These are phyloP conservation scores for Sphecodes monilicornis DNA, from an alignment of 2,888 invertebrate genomes.

Conservation along the genomic window DNA sequence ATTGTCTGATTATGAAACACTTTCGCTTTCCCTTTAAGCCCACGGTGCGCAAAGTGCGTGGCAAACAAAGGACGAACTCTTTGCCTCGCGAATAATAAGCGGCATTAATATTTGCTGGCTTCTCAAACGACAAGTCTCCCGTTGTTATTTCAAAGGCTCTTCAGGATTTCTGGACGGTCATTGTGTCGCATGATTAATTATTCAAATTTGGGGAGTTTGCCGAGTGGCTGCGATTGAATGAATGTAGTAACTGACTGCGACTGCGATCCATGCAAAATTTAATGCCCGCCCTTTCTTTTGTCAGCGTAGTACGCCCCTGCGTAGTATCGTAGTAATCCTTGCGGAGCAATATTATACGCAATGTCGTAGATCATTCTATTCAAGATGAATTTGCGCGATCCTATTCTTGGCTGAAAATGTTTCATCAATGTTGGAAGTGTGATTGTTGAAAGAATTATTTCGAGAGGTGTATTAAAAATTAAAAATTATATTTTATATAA, in stretches of 20 bases:
- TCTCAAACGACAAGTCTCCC: conserved; percentile 71
- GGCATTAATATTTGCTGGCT: conserved; percentile 73
- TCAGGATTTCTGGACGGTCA: conserved; percentile 40
- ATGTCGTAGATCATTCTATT: not conserved
- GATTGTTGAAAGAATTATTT: too few relatives aligned
- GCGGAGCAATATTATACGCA: not conserved
- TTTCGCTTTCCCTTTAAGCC: conserved; percentile 58
- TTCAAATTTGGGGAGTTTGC: conserved; percentile 42
- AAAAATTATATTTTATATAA: too few relatives aligned
- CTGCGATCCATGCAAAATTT: conserved; percentile 2
- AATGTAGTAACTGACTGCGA: conserved; percentile 14
- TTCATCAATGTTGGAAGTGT: too few relatives aligned
- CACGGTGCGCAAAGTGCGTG: conserved; percentile 52
- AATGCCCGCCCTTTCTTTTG: conserved; percentile 10
- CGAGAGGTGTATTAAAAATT: too few relatives aligned
- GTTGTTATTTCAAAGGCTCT: conserved; percentile 55
- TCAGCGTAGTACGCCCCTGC: conserved; percentile 9
- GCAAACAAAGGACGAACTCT: conserved; percentile 68
- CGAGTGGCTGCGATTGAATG: conserved; percentile 17
- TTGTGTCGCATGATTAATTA: conserved; percentile 65
- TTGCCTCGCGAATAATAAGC: conserved; percentile 71
- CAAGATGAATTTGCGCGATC: not conserved
- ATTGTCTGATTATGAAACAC: conserved; percentile 60
- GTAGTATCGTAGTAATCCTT: not conserved
- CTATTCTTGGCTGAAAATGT: not conserved